A percentile compares a stretch with the other conserved stretches of the same genome.
These are phyloP conservation scores for Galago senegalensis DNA, from an alignment of 2,797 vertebrate genomes.

Conservation along the genomic window DNA sequence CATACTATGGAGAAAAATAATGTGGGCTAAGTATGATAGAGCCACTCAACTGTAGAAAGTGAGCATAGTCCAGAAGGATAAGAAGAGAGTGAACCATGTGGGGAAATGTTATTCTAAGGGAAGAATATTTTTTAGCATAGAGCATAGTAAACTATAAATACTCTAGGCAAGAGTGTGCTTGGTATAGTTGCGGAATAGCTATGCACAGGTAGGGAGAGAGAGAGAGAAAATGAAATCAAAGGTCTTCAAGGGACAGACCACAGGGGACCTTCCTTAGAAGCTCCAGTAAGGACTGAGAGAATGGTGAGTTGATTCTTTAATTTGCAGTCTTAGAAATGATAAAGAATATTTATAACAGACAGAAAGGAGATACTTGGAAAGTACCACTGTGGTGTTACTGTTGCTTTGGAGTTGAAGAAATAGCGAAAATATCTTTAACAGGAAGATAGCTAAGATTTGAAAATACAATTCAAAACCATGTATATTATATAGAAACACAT, in stretches of 20 bases:
- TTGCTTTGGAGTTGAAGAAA: background rate
- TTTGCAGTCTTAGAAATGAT: background rate
- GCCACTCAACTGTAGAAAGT: background rate
- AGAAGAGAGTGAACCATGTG: background rate
- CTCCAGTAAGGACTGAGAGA: background rate
- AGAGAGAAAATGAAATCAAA: background rate
- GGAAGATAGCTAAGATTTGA: background rate
- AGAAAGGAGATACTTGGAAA: background rate
- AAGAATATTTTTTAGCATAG: background rate
- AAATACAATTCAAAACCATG: background rate
- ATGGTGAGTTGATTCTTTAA: background rate
- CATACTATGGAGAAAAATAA: background rate
- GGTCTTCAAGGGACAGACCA: background rate
- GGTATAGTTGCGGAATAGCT: background rate
- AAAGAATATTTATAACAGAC: background rate
- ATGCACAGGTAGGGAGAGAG: background rate
- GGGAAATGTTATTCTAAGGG: background rate
- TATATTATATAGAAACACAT: background rate
- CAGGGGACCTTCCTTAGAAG: background rate
- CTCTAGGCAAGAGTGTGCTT: background rate
- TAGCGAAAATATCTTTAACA: background rate
- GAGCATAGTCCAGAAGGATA: background rate
- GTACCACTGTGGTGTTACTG: too few species aligned
- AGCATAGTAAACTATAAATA: too few species aligned
- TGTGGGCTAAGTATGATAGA: background rate